Base-by-base conservation (phyloP, 2,888 invertebrate species). In the Epirrhoe tristata region DNA sequence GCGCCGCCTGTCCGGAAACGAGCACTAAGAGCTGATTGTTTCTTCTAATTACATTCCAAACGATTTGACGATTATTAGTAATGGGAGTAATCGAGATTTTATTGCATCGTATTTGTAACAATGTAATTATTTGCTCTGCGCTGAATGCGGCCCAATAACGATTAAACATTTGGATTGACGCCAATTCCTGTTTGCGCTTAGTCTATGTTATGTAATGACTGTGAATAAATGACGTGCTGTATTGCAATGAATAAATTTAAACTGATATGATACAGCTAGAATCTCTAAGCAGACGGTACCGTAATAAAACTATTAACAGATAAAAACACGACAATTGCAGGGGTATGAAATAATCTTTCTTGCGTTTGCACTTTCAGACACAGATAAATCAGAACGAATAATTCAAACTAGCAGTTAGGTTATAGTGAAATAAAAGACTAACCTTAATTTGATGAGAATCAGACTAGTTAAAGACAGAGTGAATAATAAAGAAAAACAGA, bases 151-250 rank as follows among this genome's bases (percentile, higher is more conserved):
- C 34, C 24, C 54, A 63, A 77, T 79, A 81, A 79, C 79, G 80
- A 83, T 84, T 82, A 82, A 82, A 76, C 75, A 76, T 80, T 86
- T 84, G 83, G 81, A 80, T 78, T 71, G 73, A 69, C 72, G 83
- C 83, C 83, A 82, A 71, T 63, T 61, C 62, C 63, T 74, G 73
- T 76, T 62, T 66, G 34, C 58, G 51, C 55, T 64, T 59, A 59
- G 43, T 65, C 31, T 58, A 52, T 50, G 34, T 36, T 53, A 48
- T 63, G 12, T 58, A 58, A 34, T 58, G 52, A 43, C n/a, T 48
- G 34, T 36, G 14, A 31, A 14, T 57, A 31, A 46, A 46, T 57
- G 39, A 57, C 14, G n/a, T 31, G 31, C n/a, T 57, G 31, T 17
- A 53, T 46, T 36, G 36, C 53, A 58, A 58, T 50, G 16, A 50